Evolutionary conservation across 2,113 vertebrate genomes (phyloP).

Genomic region (Hystrix cristata): DNA sequence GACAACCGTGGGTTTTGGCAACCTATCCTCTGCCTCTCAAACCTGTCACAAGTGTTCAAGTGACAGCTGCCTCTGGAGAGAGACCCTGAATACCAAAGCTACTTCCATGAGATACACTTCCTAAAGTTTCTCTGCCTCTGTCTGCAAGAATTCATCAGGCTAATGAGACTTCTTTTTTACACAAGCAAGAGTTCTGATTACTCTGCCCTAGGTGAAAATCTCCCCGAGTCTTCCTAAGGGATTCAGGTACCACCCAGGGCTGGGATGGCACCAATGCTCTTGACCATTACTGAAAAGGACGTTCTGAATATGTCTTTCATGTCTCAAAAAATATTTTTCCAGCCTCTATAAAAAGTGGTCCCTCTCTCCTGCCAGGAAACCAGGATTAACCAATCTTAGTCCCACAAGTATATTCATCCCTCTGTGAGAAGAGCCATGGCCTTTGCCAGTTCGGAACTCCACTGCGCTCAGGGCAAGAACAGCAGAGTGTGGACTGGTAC

Average conservation of each 20-base stretch:
- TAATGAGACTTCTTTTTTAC: slow-evolving; percentile 7
- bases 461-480: neutral
- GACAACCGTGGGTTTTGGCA: neutral
- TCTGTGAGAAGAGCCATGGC: slow-evolving; percentile 8
- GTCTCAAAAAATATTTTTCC: slow-evolving; percentile 39
- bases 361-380: slow-evolving; percentile 31
- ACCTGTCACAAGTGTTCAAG: neutral
- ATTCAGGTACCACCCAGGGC: neutral
- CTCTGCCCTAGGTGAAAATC: neutral
- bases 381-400: slow-evolving; percentile 62
- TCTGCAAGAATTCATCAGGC: neutral
- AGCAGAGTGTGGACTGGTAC: neutral
- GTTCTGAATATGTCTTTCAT: slow-evolving; percentile 48
- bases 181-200: neutral
- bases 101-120: neutral
- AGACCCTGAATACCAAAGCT: neutral
- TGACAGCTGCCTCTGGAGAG: neutral
- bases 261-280: neutral
- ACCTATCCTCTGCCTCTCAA: neutral
- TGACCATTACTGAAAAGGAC: slow-evolving; percentile 44
- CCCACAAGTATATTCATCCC: neutral
- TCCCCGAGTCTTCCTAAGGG: neutral
- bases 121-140: neutral
- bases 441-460: slow-evolving; percentile 15
- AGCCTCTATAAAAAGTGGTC: slow-evolving; percentile 44